These are phyloP conservation scores for Maniola hyperantus DNA, from an alignment of 2,888 invertebrate genomes.

Conservation along the genomic window DNA sequence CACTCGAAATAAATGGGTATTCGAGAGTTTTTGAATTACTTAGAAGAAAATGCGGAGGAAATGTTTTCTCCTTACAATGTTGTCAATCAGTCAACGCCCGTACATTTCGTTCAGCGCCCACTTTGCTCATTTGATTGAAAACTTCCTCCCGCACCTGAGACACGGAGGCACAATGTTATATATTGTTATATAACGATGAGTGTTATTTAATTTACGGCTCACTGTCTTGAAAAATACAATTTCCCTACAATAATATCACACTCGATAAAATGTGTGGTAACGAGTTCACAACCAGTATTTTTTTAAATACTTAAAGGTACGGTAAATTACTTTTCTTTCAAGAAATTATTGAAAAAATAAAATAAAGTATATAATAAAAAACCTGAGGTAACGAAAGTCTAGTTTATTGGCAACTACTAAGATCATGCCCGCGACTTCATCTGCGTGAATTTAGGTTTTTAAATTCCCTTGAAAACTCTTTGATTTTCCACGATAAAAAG, in stretches of 20 bases:
- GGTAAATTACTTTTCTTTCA: too few species aligned
- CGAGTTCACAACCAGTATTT: too few species aligned
- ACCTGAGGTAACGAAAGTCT: too few species aligned
- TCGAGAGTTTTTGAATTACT: constrained; percentile 50
- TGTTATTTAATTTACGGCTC: constrained; percentile 36
- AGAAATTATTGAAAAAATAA: too few species aligned
- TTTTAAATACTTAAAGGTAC: too few species aligned
- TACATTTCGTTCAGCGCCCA: constrained; percentile 61
- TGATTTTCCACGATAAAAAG: too few species aligned
- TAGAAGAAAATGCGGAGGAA: constrained; percentile 52
- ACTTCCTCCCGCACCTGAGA: constrained; percentile 74
- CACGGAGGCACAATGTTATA: constrained; percentile 35
- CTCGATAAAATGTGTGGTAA: background rate
- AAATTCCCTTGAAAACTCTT: too few species aligned
- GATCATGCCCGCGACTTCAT: too few species aligned
- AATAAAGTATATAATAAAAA: too few species aligned
- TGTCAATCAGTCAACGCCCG: constrained; percentile 76
- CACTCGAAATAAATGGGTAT: constrained; percentile 56
- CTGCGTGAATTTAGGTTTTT: too few species aligned
- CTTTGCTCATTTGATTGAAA: constrained; percentile 77
- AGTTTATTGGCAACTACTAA: too few species aligned
- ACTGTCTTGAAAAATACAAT: constrained; percentile 17
- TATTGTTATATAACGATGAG: constrained; percentile 35
- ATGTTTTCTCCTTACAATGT: constrained; percentile 64
- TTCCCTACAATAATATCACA: background rate